Conservation (phyloP, 2,888 invertebrate species). For the Latrodectus hesperus region DNA sequence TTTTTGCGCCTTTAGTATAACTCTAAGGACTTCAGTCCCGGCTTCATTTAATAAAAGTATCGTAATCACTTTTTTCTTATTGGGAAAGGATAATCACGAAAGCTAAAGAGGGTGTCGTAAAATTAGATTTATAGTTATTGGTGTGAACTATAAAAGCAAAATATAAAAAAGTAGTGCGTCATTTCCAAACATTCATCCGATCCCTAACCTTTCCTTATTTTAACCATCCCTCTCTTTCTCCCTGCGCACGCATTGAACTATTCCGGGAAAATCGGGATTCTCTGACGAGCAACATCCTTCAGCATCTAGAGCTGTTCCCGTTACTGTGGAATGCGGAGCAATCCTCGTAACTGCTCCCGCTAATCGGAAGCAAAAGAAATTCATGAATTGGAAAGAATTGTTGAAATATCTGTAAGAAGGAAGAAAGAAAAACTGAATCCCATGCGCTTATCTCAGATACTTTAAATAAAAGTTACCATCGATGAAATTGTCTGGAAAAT, state of each 20-base stretch:
- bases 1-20: too few relatives aligned
- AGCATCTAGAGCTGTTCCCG: not conserved
- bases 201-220: constrained; percentile 1
- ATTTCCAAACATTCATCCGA: not conserved
- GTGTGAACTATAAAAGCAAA: not conserved
- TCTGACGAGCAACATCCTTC: not conserved
- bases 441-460: too few relatives aligned
- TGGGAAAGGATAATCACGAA: not conserved
- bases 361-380: not conserved
- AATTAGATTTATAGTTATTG: not conserved
- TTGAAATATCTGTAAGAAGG: too few relatives aligned
- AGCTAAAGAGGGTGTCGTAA: not conserved
- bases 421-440: too few relatives aligned
- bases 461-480: not conserved
- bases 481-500: not conserved
- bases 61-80: not conserved
- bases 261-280: constrained; percentile 2
- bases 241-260: not conserved
- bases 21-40: not conserved
- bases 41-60: not conserved
- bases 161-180: not conserved
- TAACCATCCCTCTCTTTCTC: not conserved
- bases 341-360: not conserved
- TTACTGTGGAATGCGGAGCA: not conserved
- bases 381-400: too few relatives aligned